Evolutionary conservation across 2,113 vertebrate species (phyloP).

Genomic region (Syngnathoides biaculeatus): DNA sequence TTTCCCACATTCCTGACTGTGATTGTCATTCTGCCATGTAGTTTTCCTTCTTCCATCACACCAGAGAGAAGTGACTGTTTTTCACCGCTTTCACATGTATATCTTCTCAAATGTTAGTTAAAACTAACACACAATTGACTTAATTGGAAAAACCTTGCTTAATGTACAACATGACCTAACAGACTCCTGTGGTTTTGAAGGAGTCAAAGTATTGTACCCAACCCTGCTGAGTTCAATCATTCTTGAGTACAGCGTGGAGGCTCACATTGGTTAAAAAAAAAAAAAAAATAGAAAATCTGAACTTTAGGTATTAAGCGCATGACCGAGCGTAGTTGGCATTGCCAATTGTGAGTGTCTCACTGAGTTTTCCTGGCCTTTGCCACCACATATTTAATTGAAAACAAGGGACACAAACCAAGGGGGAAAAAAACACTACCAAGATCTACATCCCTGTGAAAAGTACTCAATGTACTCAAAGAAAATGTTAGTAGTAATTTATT

Average conservation of each 20-base stretch:
- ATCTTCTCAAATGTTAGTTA: background rate
- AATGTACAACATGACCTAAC: background rate
- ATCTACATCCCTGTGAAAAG: background rate
- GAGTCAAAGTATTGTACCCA: background rate
- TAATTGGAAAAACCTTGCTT: background rate
- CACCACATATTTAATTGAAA: background rate
- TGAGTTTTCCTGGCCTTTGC: too few species aligned
- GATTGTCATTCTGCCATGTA: background rate
- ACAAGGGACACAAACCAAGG: background rate
- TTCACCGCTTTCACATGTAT: background rate
- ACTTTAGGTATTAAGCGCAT: background rate
- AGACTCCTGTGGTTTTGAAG: background rate
- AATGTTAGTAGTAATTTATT: background rate
- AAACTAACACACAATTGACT: background rate
- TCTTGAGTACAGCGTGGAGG: background rate
- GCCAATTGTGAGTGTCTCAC: background rate
- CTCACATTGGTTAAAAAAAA: background rate
- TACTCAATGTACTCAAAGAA: background rate
- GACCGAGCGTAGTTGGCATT: background rate
- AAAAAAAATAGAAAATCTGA: background rate
- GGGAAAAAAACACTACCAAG: background rate
- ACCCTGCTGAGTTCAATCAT: background rate
- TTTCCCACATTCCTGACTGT: conserved; percentile 4
- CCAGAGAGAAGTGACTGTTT: background rate
- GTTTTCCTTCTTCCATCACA: background rate